phyloP scores from a whole-genome alignment of 2,888 invertebrate species.

The Pristionchus exspectatus region DNA sequence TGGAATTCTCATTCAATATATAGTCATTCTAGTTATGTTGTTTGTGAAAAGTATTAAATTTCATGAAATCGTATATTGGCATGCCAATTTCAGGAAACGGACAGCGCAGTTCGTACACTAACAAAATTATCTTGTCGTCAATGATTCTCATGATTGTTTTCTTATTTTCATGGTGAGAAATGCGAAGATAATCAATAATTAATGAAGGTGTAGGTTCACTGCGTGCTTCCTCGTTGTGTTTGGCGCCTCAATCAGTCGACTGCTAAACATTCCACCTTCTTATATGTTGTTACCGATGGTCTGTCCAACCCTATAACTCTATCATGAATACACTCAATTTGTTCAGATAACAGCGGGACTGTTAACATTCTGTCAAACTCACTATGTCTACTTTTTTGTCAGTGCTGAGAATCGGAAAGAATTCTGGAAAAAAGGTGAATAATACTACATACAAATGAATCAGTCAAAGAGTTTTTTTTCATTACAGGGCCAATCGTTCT shows the following conservation, averaged over 20 bases:
- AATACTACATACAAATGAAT: neutral
- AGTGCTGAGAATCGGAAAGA: neutral
- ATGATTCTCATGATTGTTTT: neutral
- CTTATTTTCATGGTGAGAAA: neutral
- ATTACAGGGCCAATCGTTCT: neutral
- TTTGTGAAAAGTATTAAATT: neutral
- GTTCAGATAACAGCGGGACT: neutral
- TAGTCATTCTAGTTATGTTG: neutral
- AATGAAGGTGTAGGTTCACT: neutral
- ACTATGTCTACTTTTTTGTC: neutral
- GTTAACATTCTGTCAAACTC: neutral
- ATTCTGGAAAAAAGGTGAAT: neutral
- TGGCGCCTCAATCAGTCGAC: neutral
- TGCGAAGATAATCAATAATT: neutral
- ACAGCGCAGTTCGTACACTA: neutral
- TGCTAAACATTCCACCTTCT: neutral
- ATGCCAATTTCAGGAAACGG: neutral
- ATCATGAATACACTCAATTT: neutral
- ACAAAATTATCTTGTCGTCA: neutral
- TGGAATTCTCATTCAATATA: neutral
- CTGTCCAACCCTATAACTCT: no score
- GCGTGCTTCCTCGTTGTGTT: neutral
- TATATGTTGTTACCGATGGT: neutral
- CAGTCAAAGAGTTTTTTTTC: neutral
- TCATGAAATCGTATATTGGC: neutral